Conservation (phyloP, 2,888 invertebrate species). For the Drosophila prolongata region DNA sequence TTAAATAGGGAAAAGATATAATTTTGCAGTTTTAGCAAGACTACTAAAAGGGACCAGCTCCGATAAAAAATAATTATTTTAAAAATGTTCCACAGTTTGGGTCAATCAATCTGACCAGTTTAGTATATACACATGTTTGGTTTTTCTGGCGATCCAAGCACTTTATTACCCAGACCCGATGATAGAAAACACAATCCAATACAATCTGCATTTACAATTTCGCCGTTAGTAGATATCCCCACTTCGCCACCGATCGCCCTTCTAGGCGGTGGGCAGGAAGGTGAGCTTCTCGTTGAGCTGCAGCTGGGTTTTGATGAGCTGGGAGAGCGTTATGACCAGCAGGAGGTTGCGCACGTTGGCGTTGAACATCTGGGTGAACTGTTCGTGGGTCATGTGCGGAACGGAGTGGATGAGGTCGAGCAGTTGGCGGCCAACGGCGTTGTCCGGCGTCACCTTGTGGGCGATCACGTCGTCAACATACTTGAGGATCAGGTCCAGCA, state of each 20-base stretch:
- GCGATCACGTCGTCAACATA: slow-evolving; percentile 97
- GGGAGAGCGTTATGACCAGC: slow-evolving; percentile 98
- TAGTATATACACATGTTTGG: neutral
- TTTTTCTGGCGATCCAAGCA: slow-evolving; percentile 31
- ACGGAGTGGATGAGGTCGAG: slow-evolving; percentile 96
- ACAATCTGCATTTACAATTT: slow-evolving; percentile 61
- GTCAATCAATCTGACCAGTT: neutral
- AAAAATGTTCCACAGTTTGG: neutral
- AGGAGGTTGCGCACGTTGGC: slow-evolving; percentile 98
- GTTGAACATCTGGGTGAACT: slow-evolving; percentile 97
- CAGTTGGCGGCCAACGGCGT: slow-evolving; percentile 94
- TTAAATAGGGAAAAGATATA: too few species aligned
- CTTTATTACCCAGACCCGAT: slow-evolving; percentile 59
- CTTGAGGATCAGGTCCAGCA: slow-evolving; percentile 90
- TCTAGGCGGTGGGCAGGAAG: slow-evolving; percentile 89
- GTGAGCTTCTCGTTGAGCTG: slow-evolving; percentile 98
- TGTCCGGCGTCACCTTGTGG: slow-evolving; percentile 91
- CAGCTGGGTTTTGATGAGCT: slow-evolving; percentile 97
- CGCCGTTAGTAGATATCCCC: slow-evolving; percentile 41
- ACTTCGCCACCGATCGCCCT: slow-evolving; percentile 2
- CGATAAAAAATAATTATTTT: neutral
- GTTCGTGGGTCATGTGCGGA: slow-evolving; percentile 94
- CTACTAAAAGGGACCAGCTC: too few species aligned
- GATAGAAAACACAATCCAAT: slow-evolving; percentile 50
- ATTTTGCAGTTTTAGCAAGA: too few species aligned